Percentiles rank a stretch among this genome's conserved stretches.
Evolutionary conservation across 2,888 invertebrate species (phyloP).

Genomic region (Oxyteleia sp.): DNA sequence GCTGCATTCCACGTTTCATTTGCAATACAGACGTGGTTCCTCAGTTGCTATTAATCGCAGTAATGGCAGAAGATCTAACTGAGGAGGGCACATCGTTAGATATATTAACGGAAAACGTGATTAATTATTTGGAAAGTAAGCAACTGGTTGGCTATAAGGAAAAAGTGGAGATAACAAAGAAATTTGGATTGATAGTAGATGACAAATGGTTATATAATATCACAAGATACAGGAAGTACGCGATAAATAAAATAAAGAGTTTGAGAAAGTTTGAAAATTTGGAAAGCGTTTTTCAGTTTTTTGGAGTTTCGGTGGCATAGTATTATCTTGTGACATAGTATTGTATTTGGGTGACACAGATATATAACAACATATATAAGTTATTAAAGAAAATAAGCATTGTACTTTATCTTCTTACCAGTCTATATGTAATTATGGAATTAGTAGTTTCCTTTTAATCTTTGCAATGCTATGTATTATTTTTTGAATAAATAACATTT

Average conservation of each 20-base stretch:
- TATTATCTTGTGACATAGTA: too few relatives aligned
- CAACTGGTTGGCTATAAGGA: not conserved
- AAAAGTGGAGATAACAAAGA: not conserved
- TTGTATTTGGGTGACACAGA: too few relatives aligned
- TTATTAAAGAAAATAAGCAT: too few relatives aligned
- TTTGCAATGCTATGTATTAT: too few relatives aligned
- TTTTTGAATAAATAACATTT: too few relatives aligned
- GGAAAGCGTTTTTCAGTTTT: constrained; percentile 3
- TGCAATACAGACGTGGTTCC: constrained; percentile 37
- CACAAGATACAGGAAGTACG: not conserved
- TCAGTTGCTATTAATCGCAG: constrained; percentile 15
- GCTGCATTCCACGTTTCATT: too few relatives aligned
- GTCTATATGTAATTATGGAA: too few relatives aligned
- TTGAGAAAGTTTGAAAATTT: constrained; percentile 16
- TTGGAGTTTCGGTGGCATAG: constrained; percentile 17
- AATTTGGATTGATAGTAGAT: constrained; percentile 8
- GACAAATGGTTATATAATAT: constrained; percentile 16
- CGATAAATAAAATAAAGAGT: not conserved
- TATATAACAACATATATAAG: too few relatives aligned
- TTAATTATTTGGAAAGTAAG: constrained; percentile 1
- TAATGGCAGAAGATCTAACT: not conserved
- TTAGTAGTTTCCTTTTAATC: too few relatives aligned
- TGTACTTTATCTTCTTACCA: too few relatives aligned
- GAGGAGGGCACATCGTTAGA: not conserved
- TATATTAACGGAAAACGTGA: constrained; percentile 13